A percentile compares a stretch with the other conserved stretches of the same genome.
These are phyloP conservation scores for Macrocentrus cingulum DNA, from an alignment of 1,140 invertebrate species.

Conservation along the genomic window DNA sequence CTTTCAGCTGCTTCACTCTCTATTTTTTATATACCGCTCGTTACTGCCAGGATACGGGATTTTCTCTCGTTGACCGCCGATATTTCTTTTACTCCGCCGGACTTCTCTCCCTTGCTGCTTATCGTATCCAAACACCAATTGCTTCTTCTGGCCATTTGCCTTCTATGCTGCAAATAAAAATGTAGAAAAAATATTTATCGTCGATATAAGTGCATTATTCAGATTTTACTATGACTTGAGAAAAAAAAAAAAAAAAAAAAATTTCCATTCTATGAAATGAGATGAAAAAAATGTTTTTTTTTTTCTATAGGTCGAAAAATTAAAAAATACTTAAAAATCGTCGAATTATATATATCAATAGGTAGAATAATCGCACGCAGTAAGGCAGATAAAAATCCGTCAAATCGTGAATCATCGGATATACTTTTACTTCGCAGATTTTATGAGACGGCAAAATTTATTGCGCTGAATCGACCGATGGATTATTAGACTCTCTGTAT, in stretches of 20 bases:
- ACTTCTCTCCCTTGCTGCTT: conserved; percentile 20
- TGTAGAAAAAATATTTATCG: too few species aligned
- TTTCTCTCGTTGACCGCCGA: conserved; percentile 53
- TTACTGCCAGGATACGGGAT: conserved; percentile 57
- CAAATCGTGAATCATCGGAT: conserved; percentile 16
- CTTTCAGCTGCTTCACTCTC: conserved; percentile 31
- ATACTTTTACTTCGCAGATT: conserved; percentile 34
- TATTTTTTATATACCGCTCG: conserved; percentile 37
- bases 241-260: too few species aligned
- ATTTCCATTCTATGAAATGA: too few species aligned
- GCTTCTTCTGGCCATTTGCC: not conserved
- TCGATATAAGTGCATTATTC: not conserved
- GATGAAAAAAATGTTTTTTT: too few species aligned
- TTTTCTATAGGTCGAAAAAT: too few species aligned
- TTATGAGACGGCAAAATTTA: conserved; percentile 49
- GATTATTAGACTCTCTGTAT: conserved; percentile 51
- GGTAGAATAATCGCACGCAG: not conserved
- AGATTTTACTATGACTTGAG: too few species aligned
- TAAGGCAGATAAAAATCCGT: not conserved
- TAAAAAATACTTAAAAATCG: too few species aligned
- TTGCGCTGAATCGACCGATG: conserved; percentile 34
- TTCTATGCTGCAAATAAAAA: not conserved
- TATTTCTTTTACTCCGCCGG: conserved; percentile 49
- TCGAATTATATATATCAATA: too few species aligned
- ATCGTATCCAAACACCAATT: not conserved